A percentile compares a stretch with the other conserved stretches of the same genome.
Evolutionary conservation across 2,113 vertebrate genomes (phyloP).

Genomic region (Gobio gobio): DNA sequence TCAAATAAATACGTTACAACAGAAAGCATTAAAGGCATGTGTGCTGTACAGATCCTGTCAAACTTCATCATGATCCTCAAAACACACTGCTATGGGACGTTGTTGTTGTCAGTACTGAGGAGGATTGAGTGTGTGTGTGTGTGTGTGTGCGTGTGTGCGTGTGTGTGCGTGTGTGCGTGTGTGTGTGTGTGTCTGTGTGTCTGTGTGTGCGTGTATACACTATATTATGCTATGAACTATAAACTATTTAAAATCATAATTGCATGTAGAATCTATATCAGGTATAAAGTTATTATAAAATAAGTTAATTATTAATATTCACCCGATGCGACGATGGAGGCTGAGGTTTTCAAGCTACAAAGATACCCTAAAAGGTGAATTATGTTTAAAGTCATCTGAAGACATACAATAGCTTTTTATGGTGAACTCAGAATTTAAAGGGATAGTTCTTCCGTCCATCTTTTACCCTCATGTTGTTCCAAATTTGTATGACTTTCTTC

Average conservation of each 20-base stretch:
- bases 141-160: not conserved
- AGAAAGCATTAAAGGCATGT: not conserved
- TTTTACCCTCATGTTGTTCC: not conserved
- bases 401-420: not conserved
- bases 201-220: not conserved
- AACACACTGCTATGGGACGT: not conserved
- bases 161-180: not conserved
- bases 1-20: not conserved
- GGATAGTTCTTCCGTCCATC: too few relatives aligned
- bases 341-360: not conserved
- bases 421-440: not conserved
- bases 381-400: not conserved
- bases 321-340: too few relatives aligned
- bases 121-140: not conserved
- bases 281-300: not conserved
- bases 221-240: not conserved
- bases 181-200: not conserved
- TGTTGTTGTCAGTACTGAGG: not conserved
- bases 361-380: not conserved
- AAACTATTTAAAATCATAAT: not conserved
- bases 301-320: not conserved
- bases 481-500: not conserved
- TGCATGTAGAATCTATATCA: not conserved
- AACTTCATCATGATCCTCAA: not conserved
- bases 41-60: slow-evolving; percentile 17